A percentile compares a stretch with the other conserved stretches of the same genome.
These are phyloP conservation scores for Brachionus angularis DNA, from an alignment of 1,140 invertebrate species.

Conservation along the genomic window DNA sequence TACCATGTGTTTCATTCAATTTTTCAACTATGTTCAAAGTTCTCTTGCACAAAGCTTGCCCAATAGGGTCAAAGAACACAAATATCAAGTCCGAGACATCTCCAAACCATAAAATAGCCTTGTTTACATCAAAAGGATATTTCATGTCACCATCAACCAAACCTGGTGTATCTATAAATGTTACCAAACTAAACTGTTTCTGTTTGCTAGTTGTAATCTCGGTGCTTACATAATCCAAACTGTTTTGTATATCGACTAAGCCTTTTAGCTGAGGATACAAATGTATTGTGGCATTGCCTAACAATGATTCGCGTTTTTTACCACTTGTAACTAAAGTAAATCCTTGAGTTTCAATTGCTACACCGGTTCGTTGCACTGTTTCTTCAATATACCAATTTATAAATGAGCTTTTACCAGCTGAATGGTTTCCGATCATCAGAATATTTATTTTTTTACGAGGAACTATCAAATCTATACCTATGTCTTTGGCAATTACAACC, in stretches of 20 bases:
- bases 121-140: conserved; percentile 66
- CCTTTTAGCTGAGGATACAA: conserved; percentile 58
- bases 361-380: conserved; percentile 64
- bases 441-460: conserved; percentile 65
- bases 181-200: conserved; percentile 64
- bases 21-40: conserved; percentile 64
- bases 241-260: conserved; percentile 14
- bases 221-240: conserved; percentile 62
- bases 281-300: conserved; percentile 65
- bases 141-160: conserved; percentile 67
- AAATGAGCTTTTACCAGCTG: conserved; percentile 66
- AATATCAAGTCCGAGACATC: conserved; percentile 64
- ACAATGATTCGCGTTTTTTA: conserved; percentile 62
- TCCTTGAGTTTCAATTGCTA: conserved; percentile 66
- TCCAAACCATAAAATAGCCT: conserved; percentile 63
- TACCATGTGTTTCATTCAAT: conserved; percentile 61
- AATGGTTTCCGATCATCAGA: conserved; percentile 65
- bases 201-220: conserved; percentile 65
- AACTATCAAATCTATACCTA: conserved; percentile 53
- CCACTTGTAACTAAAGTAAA: conserved; percentile 64
- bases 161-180: conserved; percentile 66
- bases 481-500: conserved; percentile 35
- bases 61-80: conserved; percentile 67
- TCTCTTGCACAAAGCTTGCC: conserved; percentile 64
- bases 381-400: conserved; percentile 68